phyloP scores from a whole-genome alignment of 2,797 vertebrate genomes.

The Antrozous pallidus region DNA sequence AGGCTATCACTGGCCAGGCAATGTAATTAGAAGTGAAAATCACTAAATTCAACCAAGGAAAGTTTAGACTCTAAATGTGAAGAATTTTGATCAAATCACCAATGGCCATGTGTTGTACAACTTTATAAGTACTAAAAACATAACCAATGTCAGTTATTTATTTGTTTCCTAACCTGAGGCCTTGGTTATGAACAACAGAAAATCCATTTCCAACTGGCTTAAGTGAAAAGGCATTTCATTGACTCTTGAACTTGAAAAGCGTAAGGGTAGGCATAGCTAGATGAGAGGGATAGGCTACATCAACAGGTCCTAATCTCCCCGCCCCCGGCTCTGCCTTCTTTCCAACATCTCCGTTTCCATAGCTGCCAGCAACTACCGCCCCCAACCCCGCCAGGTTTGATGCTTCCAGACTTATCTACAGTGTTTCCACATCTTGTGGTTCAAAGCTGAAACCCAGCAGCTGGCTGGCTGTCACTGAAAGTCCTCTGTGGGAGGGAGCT shows the following conservation, averaged over 20 bases:
- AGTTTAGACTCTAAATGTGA: not conserved
- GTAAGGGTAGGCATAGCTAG: no score
- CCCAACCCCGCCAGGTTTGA: not conserved
- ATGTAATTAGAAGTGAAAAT: not conserved
- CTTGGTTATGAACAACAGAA: not conserved
- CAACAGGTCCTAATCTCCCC: not conserved
- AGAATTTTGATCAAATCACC: not conserved
- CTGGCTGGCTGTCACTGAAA: not conserved
- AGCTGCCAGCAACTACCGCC: not conserved
- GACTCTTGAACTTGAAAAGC: not conserved
- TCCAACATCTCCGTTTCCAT: not conserved
- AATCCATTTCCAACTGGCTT: not conserved
- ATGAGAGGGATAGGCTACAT: rapidly evolving
- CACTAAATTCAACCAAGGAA: not conserved
- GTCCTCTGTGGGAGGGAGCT: not conserved
- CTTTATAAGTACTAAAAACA: not conserved
- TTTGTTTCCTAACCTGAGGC: no score
- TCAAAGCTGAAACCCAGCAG: not conserved
- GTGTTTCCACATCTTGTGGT: not conserved
- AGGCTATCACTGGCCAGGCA: not conserved
- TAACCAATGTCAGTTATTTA: not conserved
- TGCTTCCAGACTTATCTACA: not conserved
- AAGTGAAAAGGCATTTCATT: not conserved
- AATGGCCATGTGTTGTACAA: not conserved
- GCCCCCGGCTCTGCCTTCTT: not conserved